A percentile compares a stretch with the other conserved stretches of the same genome.
phyloP scores from a whole-genome alignment of 37 sponge, comb jelly and placozoan genomes.

The Aplysina aerophoba region DNA sequence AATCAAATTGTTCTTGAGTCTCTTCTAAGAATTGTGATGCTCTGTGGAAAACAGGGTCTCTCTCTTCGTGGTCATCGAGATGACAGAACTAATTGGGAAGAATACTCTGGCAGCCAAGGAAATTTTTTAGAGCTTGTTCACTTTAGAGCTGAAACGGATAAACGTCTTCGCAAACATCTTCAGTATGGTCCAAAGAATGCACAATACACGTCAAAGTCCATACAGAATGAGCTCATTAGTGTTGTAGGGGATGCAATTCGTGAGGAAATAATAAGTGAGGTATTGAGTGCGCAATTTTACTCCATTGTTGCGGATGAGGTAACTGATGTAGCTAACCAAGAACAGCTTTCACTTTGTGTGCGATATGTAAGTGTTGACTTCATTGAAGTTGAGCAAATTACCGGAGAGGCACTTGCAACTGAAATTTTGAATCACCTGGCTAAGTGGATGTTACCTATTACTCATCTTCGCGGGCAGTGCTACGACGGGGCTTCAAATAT shows the following conservation, averaged over 20 bases:
- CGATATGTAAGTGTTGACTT: slow-evolving; percentile 37
- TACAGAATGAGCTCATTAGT: slow-evolving; percentile 21
- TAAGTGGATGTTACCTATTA: background rate
- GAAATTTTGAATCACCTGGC: slow-evolving; percentile 30
- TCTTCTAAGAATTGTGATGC: slow-evolving; percentile 50
- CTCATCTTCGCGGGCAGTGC: slow-evolving; percentile 32
- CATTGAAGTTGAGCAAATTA: slow-evolving; percentile 50
- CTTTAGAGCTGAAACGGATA: slow-evolving; percentile 20
- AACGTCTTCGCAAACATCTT: slow-evolving; percentile 5
- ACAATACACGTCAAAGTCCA: background rate
- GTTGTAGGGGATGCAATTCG: slow-evolving; percentile 10
- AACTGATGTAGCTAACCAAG: slow-evolving; percentile 46
- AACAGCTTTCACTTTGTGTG: slow-evolving; percentile 44
- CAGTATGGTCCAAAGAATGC: slow-evolving; percentile 18
- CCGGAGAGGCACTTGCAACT: slow-evolving; percentile 39
- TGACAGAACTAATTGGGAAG: slow-evolving; percentile 50
- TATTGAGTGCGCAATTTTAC: slow-evolving; percentile 36
- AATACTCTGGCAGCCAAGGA: slow-evolving; percentile 23
- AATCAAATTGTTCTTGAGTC: slow-evolving; percentile 45
- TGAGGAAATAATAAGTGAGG: background rate
- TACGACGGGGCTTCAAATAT: slow-evolving; percentile 47
- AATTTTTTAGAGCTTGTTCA: slow-evolving; percentile 12
- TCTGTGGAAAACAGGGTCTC: slow-evolving; percentile 61
- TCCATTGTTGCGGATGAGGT: slow-evolving; percentile 53
- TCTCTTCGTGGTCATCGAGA: slow-evolving; percentile 57